These are phyloP conservation scores for Eugnorisma glareosa DNA, from an alignment of 2,888 invertebrate species.

Conservation along the genomic window DNA sequence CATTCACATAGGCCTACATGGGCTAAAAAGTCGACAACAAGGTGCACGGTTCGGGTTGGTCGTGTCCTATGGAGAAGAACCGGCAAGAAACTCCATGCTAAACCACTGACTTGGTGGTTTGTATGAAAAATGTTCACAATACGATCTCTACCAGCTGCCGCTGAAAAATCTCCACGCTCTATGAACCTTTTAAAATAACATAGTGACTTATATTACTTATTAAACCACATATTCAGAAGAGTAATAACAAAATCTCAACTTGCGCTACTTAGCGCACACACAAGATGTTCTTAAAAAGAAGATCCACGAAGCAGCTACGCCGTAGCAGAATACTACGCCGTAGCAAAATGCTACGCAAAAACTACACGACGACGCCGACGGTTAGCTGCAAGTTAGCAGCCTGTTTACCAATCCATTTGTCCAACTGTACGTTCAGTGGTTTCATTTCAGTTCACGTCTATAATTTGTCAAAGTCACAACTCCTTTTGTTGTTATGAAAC, in stretches of 20 bases:
- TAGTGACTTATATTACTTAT: no score
- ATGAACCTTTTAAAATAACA: no score
- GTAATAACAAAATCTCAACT: background rate
- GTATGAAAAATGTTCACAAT: no score
- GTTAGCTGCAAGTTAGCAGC: background rate
- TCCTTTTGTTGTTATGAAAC: constrained; percentile 57
- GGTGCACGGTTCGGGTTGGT: no score
- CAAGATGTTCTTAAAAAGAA: background rate
- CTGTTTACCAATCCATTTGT: constrained; percentile 1
- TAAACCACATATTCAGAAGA: background rate
- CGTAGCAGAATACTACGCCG: background rate
- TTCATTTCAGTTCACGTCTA: constrained; percentile 58
- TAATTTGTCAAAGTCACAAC: constrained; percentile 69
- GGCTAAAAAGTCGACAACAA: no score
- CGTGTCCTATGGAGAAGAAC: no score
- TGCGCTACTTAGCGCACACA: background rate
- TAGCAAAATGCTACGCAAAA: background rate
- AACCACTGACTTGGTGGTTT: no score
- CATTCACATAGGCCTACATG: no score
- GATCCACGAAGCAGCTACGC: background rate
- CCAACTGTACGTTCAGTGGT: constrained; percentile 37
- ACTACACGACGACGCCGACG: background rate
- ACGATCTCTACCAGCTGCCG: background rate
- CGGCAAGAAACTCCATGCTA: no score
- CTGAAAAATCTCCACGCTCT: background rate